Conservation (phyloP, 2,888 invertebrate species). For the Schizotus pectinicornis region DNA sequence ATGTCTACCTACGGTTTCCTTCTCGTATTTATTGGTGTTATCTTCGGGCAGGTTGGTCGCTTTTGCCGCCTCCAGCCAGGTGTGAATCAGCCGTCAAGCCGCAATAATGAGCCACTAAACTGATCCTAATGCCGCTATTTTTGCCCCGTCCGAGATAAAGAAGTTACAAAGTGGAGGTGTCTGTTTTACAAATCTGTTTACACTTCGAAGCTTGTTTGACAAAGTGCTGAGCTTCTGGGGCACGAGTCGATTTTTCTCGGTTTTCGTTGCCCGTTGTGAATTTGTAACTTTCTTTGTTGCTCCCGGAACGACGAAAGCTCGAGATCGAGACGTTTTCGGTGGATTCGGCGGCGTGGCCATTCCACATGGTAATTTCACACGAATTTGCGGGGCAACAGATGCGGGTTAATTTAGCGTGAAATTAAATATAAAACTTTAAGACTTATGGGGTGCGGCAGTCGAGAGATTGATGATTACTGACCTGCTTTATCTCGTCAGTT, state of each 20-base stretch:
- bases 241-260: too few species aligned
- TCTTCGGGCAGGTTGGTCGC: slow-evolving; percentile 4
- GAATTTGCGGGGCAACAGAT: slow-evolving; percentile 1
- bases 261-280: too few species aligned
- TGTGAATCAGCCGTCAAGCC: slow-evolving; percentile 1
- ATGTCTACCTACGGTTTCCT: slow-evolving; percentile 7
- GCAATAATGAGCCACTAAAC: neutral
- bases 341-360: neutral
- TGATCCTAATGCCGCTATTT: neutral
- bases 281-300: too few species aligned
- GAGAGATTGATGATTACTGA: neutral
- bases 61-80: slow-evolving; percentile 1
- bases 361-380: slow-evolving; percentile 1
- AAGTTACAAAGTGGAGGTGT: too few species aligned
- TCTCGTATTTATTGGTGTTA: slow-evolving; percentile 3
- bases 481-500: neutral
- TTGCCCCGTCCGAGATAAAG: neutral
- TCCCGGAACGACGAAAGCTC: too few species aligned
- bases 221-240: too few species aligned
- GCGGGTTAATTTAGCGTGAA: slow-evolving; percentile 3
- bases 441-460: neutral
- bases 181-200: too few species aligned
- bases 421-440: slow-evolving; percentile 6
- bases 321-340: too few species aligned
- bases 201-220: too few species aligned